Evolutionary conservation across 2,888 invertebrate genomes (phyloP), one percentile per base, ranked within the genome.

Genomic region (Scrobipalpa atriplicella): DNA sequence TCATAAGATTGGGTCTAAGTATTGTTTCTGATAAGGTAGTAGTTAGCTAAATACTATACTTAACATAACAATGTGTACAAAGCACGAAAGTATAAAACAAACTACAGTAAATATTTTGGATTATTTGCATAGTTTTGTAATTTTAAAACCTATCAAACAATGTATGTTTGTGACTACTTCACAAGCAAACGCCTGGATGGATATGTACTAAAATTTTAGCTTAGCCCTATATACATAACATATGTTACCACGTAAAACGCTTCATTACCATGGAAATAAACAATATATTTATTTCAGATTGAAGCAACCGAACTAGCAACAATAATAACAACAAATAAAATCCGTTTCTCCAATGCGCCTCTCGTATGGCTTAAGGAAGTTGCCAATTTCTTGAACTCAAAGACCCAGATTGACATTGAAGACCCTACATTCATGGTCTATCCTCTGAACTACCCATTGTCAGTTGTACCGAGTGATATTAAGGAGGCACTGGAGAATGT

Each of bases 311-410:
- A 96, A 73, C 78, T 94, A 64, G 83, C 85, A 2, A 85, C 76
- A 38, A 81, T 91, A 60, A 89, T 91, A 75, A 82, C 94, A 67
- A 93, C 93, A 19, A 94, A 94, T 63, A 95, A 95, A 82, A 77
- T 92, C 2, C 93, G 94, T 68, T 96, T 95, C 82, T 95, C 95
- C 0, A 95, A 95, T 51, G 95, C 95, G n/a, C 96, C 96, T 8
- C 82, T 92, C 1, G 90, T 92, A 10, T 92, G 96, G 96, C 79
- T 97, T 36, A 95, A 96, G 79, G 95, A 95, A 78, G 92, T 96
- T 62, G 94, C 94, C 8, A 92, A 92, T 47, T 95, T 93, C 82
- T 84, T 96, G 54, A 95, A 95, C 78, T 89, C 93, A 0, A 95
- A 94, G 75, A 90, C 94, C 65, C 92, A 93, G 64, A 89, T 95